phyloP scores from a whole-genome alignment of 2,797 vertebrate genomes.

The Hoplostethus mediterraneus region DNA sequence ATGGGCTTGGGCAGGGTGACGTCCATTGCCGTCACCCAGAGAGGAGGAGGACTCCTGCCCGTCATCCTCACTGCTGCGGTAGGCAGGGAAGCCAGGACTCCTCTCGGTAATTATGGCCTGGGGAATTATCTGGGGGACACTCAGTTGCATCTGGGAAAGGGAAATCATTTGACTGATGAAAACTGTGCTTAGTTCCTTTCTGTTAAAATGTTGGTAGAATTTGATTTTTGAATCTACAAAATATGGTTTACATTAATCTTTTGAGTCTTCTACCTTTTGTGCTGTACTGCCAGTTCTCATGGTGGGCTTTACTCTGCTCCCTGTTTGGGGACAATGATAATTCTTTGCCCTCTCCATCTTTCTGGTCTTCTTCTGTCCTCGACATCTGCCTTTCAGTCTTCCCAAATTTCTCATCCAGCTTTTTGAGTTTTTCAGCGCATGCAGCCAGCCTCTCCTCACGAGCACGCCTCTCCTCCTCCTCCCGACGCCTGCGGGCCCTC shows the following conservation, averaged over 20 bases:
- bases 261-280: conserved; percentile 85
- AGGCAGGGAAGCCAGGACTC: conserved; percentile 73
- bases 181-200: neutral
- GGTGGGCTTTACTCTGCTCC: conserved; percentile 79
- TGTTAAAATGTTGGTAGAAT: neutral
- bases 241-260: neutral
- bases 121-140: conserved; percentile 79
- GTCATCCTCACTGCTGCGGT: conserved; percentile 89
- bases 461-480: conserved; percentile 94
- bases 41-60: conserved; percentile 87
- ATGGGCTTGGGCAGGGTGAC: conserved; percentile 88
- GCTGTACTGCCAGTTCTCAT: conserved; percentile 85
- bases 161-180: neutral
- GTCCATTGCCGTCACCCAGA: conserved; percentile 89
- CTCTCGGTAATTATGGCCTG: conserved; percentile 84
- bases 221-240: neutral
- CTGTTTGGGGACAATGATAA: conserved; percentile 76
- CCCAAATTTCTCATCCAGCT: conserved; percentile 92
- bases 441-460: conserved; percentile 95
- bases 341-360: conserved; percentile 84
- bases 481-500: conserved; percentile 91
- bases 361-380: conserved; percentile 83
- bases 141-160: conserved; percentile 72
- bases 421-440: conserved; percentile 97
- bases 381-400: conserved; percentile 89